phyloP scores from a whole-genome alignment of 2,113 vertebrate genomes.

The Phainopepla nitens region DNA sequence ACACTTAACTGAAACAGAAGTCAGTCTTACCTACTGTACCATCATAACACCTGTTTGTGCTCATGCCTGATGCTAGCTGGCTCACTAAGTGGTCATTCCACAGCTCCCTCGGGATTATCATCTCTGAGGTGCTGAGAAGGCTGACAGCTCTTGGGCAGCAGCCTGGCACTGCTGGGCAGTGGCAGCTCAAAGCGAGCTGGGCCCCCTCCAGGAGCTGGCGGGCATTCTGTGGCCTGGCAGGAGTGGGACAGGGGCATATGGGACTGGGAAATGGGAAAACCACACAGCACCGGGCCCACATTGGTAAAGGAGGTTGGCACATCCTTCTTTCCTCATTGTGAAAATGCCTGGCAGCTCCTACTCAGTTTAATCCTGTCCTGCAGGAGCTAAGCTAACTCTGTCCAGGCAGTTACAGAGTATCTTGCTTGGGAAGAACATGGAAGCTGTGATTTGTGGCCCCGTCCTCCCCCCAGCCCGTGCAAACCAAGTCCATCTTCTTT shows the following conservation, averaged over 20 bases:
- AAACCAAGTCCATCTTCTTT: not conserved
- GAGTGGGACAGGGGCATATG: not conserved
- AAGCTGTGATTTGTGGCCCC: not conserved
- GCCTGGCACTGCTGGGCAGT: not conserved
- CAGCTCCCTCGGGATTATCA: not conserved
- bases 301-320: not conserved
- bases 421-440: not conserved
- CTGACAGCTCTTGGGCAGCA: not conserved
- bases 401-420: not conserved
- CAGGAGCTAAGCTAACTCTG: not conserved
- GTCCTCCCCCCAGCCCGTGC: not conserved
- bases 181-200: not conserved
- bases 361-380: not conserved
- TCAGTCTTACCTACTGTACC: not conserved
- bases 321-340: not conserved
- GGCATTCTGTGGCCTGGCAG: not conserved
- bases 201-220: not conserved
- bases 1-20: not conserved
- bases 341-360: not conserved
- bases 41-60: not conserved
- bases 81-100: not conserved
- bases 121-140: not conserved
- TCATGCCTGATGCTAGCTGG: not conserved
- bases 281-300: not conserved
- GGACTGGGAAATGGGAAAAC: not conserved